Evolutionary conservation across 64 coral and sea anemone species (phyloP), one percentile per base, ranked within the genome.

Genomic region (Trachythela sp.): DNA sequence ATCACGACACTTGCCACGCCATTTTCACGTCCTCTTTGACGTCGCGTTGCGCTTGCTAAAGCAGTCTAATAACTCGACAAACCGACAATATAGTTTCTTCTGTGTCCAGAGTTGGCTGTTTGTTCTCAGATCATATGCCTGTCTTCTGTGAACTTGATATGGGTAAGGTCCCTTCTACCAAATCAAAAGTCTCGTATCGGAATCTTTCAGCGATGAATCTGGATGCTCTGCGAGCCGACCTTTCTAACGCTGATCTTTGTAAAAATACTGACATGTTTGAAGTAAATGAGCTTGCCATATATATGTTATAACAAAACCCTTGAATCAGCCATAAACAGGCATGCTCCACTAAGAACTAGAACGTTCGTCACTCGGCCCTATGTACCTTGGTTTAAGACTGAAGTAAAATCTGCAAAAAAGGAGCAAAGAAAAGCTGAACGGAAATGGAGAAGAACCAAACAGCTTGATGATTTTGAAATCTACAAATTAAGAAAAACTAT

Each of bases 361-460:
- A 33, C n/a, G n/a, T n/a, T 17, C 22, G 33, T 36, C 32, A 87
- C 51, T 60, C 1, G 86, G 15, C 2, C 86, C 5, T 27, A 38
- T 0, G 84, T 91, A 31, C 84, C 83, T 27, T 86, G 59, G 90
- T 91, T 43, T 41, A 86, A 71, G 42, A 84, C 85, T 20, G 11
- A 39, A 11, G 86, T 91, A 22, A 60, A 86, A 33, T 29, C 8
- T 32, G 84, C 39, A n/a, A 86, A 91, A 30, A 2, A 40, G 4
- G 5, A 24, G 20, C 64, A 58, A 22, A 86, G n/a, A 41, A 68
- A 86, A 72, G 84, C 84, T 48, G 84, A 91, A 48, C 58, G 90
- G 0, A 86, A 86, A 49, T 91, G 90, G 90, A 91, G 54, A 51
- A 85, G 13, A 49, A 86, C 90, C 7, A 86, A 15, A 50, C 26